Evolutionary conservation across 2,797 vertebrate genomes (phyloP).

Genomic region (Poeciliopsis turneri): DNA sequence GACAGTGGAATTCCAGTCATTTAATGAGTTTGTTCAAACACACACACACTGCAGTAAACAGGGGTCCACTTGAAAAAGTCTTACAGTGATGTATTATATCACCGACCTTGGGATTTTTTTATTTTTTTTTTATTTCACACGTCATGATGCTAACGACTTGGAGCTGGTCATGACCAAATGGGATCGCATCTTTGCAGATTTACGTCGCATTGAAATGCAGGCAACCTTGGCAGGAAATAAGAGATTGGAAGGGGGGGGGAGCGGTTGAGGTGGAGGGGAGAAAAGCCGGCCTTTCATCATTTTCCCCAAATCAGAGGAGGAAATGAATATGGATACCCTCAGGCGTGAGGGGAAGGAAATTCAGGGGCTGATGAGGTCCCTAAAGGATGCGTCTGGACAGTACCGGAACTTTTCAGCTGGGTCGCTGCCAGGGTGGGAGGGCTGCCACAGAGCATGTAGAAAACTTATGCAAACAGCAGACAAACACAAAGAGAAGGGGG

Average conservation of each 20-base stretch:
- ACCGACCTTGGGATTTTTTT: slow-evolving; percentile 16
- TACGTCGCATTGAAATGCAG: slow-evolving; percentile 78
- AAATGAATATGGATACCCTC: slow-evolving; percentile 87
- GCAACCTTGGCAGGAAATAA: slow-evolving; percentile 80
- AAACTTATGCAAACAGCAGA: slow-evolving; percentile 60
- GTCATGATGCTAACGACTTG: slow-evolving; percentile 48
- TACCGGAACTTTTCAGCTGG: slow-evolving; percentile 77
- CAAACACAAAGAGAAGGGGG: slow-evolving; percentile 24
- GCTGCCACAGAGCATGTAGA: slow-evolving; percentile 57
- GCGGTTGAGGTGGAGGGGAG: slow-evolving; percentile 27
- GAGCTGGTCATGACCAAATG: slow-evolving; percentile 60
- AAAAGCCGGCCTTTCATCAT: slow-evolving; percentile 82
- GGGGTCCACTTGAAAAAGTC: slow-evolving; percentile 11
- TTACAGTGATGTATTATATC: slow-evolving; percentile 21
- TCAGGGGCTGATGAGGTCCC: slow-evolving; percentile 84
- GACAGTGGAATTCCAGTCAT: slow-evolving; percentile 38
- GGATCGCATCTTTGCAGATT: slow-evolving; percentile 71
- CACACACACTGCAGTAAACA: neutral
- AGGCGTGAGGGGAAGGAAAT: slow-evolving; percentile 81
- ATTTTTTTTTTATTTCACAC: slow-evolving; percentile 29
- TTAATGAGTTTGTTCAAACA: slow-evolving; percentile 25
- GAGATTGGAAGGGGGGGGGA: slow-evolving; percentile 44
- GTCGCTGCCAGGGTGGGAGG: slow-evolving; percentile 62
- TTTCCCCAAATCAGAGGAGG: slow-evolving; percentile 84
- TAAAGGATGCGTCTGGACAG: slow-evolving; percentile 84